These are phyloP conservation scores for Arvicola amphibius DNA, from an alignment of 2,797 vertebrate genomes.

Conservation along the genomic window DNA sequence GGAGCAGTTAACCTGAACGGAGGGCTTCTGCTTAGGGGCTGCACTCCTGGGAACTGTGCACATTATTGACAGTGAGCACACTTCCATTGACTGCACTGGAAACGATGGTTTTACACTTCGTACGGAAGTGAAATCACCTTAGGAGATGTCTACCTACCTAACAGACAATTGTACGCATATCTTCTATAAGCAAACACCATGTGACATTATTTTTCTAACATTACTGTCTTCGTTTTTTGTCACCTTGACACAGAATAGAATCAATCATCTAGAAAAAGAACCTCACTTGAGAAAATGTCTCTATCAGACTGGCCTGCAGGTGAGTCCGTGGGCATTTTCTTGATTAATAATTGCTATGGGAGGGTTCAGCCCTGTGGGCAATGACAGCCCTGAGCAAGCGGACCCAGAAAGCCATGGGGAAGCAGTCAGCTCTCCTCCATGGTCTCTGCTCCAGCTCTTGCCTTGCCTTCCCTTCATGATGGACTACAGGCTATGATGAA, in stretches of 20 bases:
- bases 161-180: not conserved
- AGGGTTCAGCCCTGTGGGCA: not conserved
- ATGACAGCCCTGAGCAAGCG: fast-evolving
- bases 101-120: not conserved
- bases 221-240: not conserved
- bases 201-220: not conserved
- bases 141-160: not conserved
- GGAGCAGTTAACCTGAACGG: not conserved
- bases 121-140: constrained; percentile 9
- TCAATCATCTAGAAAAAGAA: not conserved
- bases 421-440: too few relatives aligned
- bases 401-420: not conserved
- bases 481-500: not conserved
- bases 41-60: not conserved
- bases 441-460: not conserved
- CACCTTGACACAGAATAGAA: not conserved
- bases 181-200: not conserved
- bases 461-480: not conserved
- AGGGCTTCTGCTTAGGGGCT: not conserved
- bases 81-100: not conserved
- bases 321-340: not conserved
- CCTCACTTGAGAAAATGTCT: not conserved
- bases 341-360: not conserved
- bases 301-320: not conserved
- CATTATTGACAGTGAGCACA: not conserved